Evolutionary conservation across 2,113 vertebrate genomes (phyloP).

Genomic region (Pogonocichla stellata): DNA sequence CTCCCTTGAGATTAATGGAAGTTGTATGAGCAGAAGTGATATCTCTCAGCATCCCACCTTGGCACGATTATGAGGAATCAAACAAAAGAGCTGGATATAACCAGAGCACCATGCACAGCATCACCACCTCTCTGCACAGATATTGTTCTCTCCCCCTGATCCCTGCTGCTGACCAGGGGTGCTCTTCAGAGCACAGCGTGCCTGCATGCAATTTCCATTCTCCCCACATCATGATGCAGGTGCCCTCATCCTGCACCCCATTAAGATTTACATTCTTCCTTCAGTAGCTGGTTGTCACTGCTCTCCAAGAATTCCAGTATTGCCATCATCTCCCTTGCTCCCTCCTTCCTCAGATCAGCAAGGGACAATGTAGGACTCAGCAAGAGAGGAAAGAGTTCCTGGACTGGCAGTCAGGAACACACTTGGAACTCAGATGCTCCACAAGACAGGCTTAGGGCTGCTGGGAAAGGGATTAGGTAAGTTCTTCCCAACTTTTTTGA

Average conservation of each 20-base stretch:
- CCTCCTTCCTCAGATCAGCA: background rate
- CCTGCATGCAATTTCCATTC: background rate
- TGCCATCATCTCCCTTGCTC: rapidly evolving
- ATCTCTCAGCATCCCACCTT: background rate
- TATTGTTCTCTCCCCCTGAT: background rate
- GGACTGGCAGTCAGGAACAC: background rate
- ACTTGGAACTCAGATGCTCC: background rate
- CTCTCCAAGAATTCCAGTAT: background rate
- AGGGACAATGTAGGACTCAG: background rate
- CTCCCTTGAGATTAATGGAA: background rate
- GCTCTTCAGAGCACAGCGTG: background rate
- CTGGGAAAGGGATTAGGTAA: background rate
- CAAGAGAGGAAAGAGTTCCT: background rate
- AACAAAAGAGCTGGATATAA: background rate
- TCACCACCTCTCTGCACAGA: background rate
- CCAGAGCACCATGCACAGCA: background rate
- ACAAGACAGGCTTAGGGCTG: rapidly evolving
- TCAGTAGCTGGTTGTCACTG: background rate
- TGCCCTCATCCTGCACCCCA: background rate
- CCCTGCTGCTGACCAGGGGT: background rate
- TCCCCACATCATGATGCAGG: background rate
- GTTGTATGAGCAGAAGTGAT: background rate
- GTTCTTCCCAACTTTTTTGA: background rate
- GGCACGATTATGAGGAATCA: background rate
- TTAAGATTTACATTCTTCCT: background rate